Percentiles rank a stretch among this genome's conserved stretches.
phyloP scores from a whole-genome alignment of 1,140 invertebrate genomes.

The Melanaphis sacchari region DNA sequence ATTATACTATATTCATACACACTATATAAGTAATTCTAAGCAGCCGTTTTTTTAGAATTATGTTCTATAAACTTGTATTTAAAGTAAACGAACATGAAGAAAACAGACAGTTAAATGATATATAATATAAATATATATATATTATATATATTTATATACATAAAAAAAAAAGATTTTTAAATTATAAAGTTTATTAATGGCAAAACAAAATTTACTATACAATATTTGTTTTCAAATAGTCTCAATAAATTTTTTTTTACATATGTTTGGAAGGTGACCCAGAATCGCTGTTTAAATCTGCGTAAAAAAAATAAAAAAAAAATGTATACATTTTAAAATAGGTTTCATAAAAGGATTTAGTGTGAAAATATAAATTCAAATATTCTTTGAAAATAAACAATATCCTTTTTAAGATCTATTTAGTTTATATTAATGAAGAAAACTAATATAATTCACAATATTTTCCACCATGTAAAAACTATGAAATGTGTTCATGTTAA shows the following conservation, averaged over 20 bases:
- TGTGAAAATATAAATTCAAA: not conserved
- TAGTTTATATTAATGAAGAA: not conserved
- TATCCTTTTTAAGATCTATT: slow-evolving; percentile 3
- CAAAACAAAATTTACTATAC: slow-evolving; percentile 55
- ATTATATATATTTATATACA: too few relatives aligned
- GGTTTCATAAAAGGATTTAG: not conserved
- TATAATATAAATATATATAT: not conserved
- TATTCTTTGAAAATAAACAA: not conserved
- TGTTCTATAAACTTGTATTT: slow-evolving; percentile 37
- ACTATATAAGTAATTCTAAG: slow-evolving; percentile 22
- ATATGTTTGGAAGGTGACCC: slow-evolving; percentile 54
- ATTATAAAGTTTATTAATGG: slow-evolving; percentile 45
- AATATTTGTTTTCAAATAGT: slow-evolving; percentile 41
- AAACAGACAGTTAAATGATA: slow-evolving; percentile 30
- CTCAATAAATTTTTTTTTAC: slow-evolving; percentile 42
- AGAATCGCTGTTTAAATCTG: slow-evolving; percentile 56
- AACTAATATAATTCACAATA: not conserved
- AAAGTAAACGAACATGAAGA: slow-evolving; percentile 43
- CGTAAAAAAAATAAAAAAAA: slow-evolving; percentile 24
- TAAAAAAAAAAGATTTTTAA: slow-evolving; percentile 26
- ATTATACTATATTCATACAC: not conserved
- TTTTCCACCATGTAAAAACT: not conserved
- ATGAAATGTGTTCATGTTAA: not conserved
- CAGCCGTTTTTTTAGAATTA: not conserved
- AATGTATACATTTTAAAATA: slow-evolving; percentile 29